A percentile compares a stretch with the other conserved stretches of the same genome.
Evolutionary conservation across 2,797 vertebrate genomes (phyloP).

Genomic region (Coluber constrictor): DNA sequence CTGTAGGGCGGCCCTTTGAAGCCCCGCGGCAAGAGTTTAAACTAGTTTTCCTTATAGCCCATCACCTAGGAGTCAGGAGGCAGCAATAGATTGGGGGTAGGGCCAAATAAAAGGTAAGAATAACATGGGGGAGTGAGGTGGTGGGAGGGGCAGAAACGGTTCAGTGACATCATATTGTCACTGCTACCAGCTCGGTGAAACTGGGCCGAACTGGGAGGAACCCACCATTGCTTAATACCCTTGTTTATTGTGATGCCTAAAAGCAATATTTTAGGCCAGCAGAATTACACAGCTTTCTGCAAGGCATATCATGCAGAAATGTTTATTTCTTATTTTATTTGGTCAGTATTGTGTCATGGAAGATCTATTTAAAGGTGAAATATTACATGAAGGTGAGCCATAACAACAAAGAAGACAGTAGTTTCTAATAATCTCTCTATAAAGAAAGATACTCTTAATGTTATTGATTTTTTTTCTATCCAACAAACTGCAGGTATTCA

Average conservation of each 20-base stretch:
- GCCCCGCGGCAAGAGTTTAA: too few species aligned
- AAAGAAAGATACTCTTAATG: not conserved
- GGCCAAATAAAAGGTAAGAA: too few species aligned
- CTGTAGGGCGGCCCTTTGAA: too few species aligned
- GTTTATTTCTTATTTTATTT: not conserved
- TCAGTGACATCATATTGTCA: too few species aligned
- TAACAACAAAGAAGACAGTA: not conserved
- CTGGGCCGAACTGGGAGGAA: too few species aligned
- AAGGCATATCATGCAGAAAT: not conserved
- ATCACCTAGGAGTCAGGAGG: too few species aligned
- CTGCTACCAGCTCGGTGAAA: too few species aligned
- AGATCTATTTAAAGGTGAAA: not conserved
- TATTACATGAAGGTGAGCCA: not conserved
- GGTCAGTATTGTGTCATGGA: not conserved
- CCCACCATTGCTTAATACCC: not conserved
- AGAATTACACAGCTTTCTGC: not conserved
- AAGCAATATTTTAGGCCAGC: not conserved
- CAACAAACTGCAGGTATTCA: not conserved
- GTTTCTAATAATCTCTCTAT: not conserved
- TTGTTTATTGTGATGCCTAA: not conserved
- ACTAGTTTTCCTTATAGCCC: too few species aligned
- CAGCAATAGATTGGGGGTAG: too few species aligned
- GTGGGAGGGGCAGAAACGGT: too few species aligned
- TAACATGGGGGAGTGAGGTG: too few species aligned
- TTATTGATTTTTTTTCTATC: slow-evolving; percentile 7